Base-by-base conservation (phyloP, 2,113 vertebrate species). In the Barnardius zonarius region DNA sequence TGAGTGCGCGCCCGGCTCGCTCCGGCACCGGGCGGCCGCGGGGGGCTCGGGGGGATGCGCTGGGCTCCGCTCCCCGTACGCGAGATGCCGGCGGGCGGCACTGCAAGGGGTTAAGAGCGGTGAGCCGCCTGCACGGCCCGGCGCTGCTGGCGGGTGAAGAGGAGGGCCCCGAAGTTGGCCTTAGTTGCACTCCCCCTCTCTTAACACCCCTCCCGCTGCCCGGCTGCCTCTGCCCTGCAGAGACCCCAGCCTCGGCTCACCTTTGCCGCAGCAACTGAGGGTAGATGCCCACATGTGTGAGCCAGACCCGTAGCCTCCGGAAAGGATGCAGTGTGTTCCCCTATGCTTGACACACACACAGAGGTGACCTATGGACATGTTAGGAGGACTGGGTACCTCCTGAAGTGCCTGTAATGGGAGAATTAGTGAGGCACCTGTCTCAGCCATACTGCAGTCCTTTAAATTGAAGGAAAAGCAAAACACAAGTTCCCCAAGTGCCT, bases 221-320 rank as follows among this genome's bases (percentile, higher is more conserved):
- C 18, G 12, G 17, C 59, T 28, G 17, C 39, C 10, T 3, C 49
- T 18, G 66, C 39, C 39, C 39, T 39, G 39, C 19, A 5, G 72
- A 59, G 43, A 41, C 7, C 30, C 12, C 39, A 7, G 63, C 52
- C 17, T 1, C 15, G 13, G 52, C 2, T 10, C 18, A 6, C 15
- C 0, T 8, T 84, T 52, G 31, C 37, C 3, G 18, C 59, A 64
- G 74, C 73, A 49, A 23, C 24, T 69, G 66, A 23, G 14, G 33
- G 23, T 25, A 7, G 24, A 17, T 39, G 35, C 8, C 10, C 12
- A 8, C 27, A 33, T 5, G 11, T 7, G 5, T 28, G 28, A 79
- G 13, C 11, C 18, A 33, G 31, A 59, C 13, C 28, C 7, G 0
- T 15, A 16, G 59, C 64, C 55, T 82, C 33, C 0, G 0, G 46